phyloP scores from a whole-genome alignment of 53 echinoderm and acorn worm genomes.

The Holothuria leucospilota region DNA sequence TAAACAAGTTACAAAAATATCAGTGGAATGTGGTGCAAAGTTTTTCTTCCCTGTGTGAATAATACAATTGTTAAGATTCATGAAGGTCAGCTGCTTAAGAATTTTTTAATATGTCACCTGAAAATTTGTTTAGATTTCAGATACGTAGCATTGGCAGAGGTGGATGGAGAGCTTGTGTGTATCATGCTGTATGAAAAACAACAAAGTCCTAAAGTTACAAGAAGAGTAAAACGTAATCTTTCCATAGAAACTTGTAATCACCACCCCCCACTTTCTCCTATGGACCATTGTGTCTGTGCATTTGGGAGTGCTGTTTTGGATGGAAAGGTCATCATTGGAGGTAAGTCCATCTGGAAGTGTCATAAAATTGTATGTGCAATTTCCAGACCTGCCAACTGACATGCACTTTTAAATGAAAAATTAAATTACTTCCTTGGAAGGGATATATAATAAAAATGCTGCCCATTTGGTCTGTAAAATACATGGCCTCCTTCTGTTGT shows the following conservation, averaged over 20 bases:
- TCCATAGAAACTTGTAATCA: constrained; percentile 87
- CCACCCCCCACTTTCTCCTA: constrained; percentile 81
- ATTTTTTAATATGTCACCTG: no score
- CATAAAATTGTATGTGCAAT: neutral
- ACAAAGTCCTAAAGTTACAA: constrained; percentile 75
- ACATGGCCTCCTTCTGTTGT: no score
- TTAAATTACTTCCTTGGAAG: no score
- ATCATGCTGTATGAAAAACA: constrained; percentile 90
- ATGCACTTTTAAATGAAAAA: no score
- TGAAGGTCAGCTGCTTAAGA: no score
- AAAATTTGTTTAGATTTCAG: constrained; percentile 62
- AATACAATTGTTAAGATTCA: no score
- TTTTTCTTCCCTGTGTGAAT: no score
- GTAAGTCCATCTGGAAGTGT: constrained; percentile 51
- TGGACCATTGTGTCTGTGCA: constrained; percentile 83
- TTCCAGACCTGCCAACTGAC: no score
- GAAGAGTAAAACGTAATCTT: constrained; percentile 67
- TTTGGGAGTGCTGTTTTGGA: constrained; percentile 74
- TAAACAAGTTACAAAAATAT: no score
- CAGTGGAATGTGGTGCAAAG: no score
- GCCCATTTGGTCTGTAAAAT: no score
- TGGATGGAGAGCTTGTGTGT: constrained; percentile 72
- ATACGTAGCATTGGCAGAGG: constrained; percentile 76
- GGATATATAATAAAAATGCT: no score
- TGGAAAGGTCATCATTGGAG: constrained; percentile 83